Evolutionary conservation across 37 sponge, comb jelly and placozoan genomes (phyloP), one percentile per base, ranked within the genome.

Genomic region (Dysidea cf. avara): DNA sequence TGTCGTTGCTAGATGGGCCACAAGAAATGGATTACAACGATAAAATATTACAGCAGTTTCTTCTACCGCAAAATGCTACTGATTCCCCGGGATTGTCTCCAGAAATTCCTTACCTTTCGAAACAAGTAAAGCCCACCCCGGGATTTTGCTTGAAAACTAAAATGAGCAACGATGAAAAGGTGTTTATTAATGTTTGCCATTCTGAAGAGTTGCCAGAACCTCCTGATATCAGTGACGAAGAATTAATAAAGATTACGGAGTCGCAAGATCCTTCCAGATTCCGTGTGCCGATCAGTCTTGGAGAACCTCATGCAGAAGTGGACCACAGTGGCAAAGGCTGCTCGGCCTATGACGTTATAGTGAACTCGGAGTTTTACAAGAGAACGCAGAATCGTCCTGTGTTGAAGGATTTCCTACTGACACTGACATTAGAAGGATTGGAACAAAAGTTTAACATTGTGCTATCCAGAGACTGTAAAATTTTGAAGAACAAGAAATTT

Each of bases 291-390:
- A 51, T 96, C 48, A 91, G 94, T 78, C 81, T 96, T 2, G 96
- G 96, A 34, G 89, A 83, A 34, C 96, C 96, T n/a, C 94, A 92
- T 34, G 83, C 81, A 14, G 93, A 87, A 51, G 66, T 85, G 9
- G 96, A 96, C 50, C 84, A 93, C 28, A 68, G 93, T 92, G 86
- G 91, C 21, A 85, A 81, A 13, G 93, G 84, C 12, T 96, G 96
- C 48, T 69, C 77, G 12, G 94, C 76, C 9, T 96, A 89, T 57
- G 96, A 96, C 69, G 83, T 96, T 57, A 82, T 96, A 51, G 66
- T 96, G 12, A 76, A 80, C 46, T 20, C 76, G 18, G 30, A 56
- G 20, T 92, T 96, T 57, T 85, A 81, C 71, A 73, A 83, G 6
- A 77, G 43, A n/a, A 60, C 87, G 39, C 85, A 43, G 46, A 69